These are phyloP conservation scores for Lichenostomus cassidix DNA, from an alignment of 2,113 vertebrate species.

Conservation along the genomic window DNA sequence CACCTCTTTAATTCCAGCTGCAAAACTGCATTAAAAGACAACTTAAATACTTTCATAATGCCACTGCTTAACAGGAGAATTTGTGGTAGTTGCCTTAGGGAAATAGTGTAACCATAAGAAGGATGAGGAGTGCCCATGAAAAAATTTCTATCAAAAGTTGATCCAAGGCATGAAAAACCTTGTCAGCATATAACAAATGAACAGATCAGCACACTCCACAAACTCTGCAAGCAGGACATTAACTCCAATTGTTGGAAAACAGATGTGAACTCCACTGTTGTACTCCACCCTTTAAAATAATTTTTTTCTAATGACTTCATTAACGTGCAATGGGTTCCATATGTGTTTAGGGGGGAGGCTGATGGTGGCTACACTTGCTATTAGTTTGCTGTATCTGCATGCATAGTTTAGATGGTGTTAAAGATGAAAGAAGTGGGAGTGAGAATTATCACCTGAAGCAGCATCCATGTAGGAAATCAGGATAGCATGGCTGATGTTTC, in stretches of 20 bases:
- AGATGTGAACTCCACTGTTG: background rate
- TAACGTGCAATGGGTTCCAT: background rate
- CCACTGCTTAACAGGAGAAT: background rate
- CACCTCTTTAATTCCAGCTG: background rate
- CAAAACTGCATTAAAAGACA: background rate
- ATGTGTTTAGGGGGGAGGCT: background rate
- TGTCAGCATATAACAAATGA: background rate
- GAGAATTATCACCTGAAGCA: background rate
- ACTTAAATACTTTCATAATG: background rate
- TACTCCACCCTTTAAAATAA: background rate
- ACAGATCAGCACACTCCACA: background rate
- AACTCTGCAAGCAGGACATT: background rate
- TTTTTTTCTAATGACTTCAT: background rate
- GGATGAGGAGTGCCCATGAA: background rate
- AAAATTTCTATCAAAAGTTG: background rate
- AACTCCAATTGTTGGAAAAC: background rate
- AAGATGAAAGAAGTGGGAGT: background rate
- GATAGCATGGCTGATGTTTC: background rate
- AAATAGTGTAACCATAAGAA: background rate
- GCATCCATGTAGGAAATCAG: background rate
- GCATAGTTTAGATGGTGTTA: background rate
- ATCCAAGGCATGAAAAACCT: background rate
- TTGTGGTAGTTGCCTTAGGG: background rate
- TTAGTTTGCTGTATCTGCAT: background rate
- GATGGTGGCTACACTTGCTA: background rate